Evolutionary conservation across 2,797 vertebrate species (phyloP), one percentile per base, ranked within the genome.

Genomic region (Aotus griseimembra): DNA sequence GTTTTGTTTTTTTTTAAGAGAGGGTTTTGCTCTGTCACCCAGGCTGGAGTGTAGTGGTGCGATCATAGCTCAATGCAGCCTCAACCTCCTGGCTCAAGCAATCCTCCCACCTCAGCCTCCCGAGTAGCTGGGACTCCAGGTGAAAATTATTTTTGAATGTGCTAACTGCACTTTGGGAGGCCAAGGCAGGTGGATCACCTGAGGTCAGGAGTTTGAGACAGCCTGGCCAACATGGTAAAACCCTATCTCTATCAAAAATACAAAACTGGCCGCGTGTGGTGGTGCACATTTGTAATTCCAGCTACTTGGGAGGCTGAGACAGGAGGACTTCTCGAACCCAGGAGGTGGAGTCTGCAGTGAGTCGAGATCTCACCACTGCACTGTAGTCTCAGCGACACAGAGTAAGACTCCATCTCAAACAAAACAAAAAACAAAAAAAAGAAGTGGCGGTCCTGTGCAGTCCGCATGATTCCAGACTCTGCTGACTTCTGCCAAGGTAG

Each of bases 361-460:
- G 30, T 33, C 7, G 7, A n/a, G 30, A n/a, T 67, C 30, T 1
- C 15, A 1, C 30, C 33, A 67, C 15, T 17, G 33, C 1, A 19
- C 33, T 17, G 14, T 17, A 19, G 30, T n/a, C 61, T 67, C 3
- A 0, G 61, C 0, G 7, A n/a, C 30, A 4, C 30, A 8, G 30
- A 67, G 30, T 19, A 7, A n/a, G 33, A 67, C 14, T 67, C 61
- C 3, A 17, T n/a, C 7, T 67, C 33, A 67, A 67, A 67, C 33
- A 67, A 67, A 64, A 64, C 61, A 67, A 67, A 67, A 67, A n/a
- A 17, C 0, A 33, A n/a, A 67, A 67, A 67, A 33, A 17, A 33
- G 61, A 67, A n/a, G 15, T n/a, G n/a, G 67, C 2, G 4, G 1
- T 30, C 36, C 22, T 67, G 61, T n/a, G 33, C 30, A 7, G 44